Evolutionary conservation across 2,888 invertebrate genomes (phyloP).

Genomic region (Adelphocoris suturalis): DNA sequence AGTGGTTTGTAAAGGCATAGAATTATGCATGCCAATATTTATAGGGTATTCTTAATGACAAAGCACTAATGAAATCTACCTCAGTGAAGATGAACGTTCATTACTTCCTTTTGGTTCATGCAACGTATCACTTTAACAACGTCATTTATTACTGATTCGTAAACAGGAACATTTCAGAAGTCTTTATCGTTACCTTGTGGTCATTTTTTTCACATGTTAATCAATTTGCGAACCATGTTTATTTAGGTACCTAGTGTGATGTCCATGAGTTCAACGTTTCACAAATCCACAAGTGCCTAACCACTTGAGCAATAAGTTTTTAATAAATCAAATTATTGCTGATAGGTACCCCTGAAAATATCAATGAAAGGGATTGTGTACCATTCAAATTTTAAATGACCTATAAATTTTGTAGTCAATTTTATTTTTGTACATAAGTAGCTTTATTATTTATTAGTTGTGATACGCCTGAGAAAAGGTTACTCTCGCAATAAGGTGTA

Average conservation of each 20-base stretch:
- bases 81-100: too few species aligned
- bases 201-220: too few species aligned
- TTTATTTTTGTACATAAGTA: neutral
- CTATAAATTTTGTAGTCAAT: neutral
- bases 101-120: too few species aligned
- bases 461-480: neutral
- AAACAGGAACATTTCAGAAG: too few species aligned
- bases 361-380: neutral
- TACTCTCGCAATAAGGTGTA: neutral
- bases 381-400: too few species aligned
- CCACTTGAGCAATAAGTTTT: neutral
- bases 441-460: slow-evolving; percentile 9
- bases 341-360: neutral
- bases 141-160: too few species aligned
- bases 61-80: too few species aligned
- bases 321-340: neutral
- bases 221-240: too few species aligned
- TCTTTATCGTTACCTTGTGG: too few species aligned
- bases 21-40: too few species aligned
- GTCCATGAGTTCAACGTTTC: neutral
- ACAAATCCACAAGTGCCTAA: neutral
- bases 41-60: too few species aligned
- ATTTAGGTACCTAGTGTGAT: neutral
- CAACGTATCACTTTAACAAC: too few species aligned
- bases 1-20: neutral